Percentiles rank a stretch among this genome's conserved stretches.
Evolutionary conservation across 1,140 invertebrate genomes (phyloP).

Genomic region (Agrypnia vestita): DNA sequence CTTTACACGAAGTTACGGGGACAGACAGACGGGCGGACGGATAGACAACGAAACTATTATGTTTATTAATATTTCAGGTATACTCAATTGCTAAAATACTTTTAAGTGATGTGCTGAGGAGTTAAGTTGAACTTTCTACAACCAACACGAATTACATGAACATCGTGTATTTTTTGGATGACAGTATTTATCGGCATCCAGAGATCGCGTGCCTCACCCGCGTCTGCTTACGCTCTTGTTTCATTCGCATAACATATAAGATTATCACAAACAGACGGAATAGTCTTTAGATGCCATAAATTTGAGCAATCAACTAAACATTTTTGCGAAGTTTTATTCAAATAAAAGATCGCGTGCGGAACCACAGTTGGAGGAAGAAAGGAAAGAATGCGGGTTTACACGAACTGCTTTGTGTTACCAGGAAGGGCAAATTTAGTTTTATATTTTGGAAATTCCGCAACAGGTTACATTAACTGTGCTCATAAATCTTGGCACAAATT

Average conservation of each 20-base stretch:
- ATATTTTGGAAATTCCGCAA: constrained; percentile 30
- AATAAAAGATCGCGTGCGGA: constrained; percentile 42
- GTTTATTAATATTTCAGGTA: too few species aligned
- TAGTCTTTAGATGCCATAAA: constrained; percentile 45
- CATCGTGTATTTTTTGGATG: constrained; percentile 30
- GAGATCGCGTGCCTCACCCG: constrained; percentile 14
- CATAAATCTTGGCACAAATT: constrained; percentile 29
- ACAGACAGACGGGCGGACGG: too few species aligned
- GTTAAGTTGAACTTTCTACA: neutral
- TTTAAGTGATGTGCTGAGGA: neutral
- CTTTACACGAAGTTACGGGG: too few species aligned
- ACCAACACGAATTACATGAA: constrained; percentile 24
- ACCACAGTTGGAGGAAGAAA: constrained; percentile 25
- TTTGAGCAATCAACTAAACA: constrained; percentile 40
- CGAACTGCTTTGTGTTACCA: constrained; percentile 14
- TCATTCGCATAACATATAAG: constrained; percentile 32
- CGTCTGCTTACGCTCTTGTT: neutral
- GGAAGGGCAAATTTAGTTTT: constrained; percentile 24
- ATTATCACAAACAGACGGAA: constrained; percentile 43
- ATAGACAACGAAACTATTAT: too few species aligned
- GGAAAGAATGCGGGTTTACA: constrained; percentile 23
- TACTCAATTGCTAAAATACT: too few species aligned
- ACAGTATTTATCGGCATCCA: constrained; percentile 35
- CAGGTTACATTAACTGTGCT: constrained; percentile 14
- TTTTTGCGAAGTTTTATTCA: constrained; percentile 50